Evolutionary conservation across 2,113 vertebrate species (phyloP).

Genomic region (Leptocoma aspasia): DNA sequence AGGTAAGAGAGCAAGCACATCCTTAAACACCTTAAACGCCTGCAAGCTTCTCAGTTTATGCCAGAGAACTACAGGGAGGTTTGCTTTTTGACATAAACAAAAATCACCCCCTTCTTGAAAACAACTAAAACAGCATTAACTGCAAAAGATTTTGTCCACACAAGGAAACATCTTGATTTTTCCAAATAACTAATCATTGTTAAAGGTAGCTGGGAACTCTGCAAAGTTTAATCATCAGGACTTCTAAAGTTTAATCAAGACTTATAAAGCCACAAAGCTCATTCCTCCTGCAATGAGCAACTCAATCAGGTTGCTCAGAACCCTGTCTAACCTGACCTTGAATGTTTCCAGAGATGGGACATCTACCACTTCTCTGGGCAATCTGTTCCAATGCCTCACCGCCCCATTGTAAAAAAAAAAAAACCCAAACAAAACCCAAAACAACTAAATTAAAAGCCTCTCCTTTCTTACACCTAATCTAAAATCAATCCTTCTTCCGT

Average conservation of each 20-base stretch:
- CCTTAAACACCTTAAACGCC: background rate
- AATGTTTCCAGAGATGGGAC: background rate
- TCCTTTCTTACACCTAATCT: background rate
- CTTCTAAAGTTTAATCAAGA: background rate
- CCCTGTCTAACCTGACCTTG: background rate
- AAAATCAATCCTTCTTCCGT: background rate
- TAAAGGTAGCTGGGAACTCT: background rate
- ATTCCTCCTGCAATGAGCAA: background rate
- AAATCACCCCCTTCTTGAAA: background rate
- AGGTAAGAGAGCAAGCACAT: background rate
- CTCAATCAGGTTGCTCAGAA: background rate
- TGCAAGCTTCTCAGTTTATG: background rate
- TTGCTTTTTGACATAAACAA: background rate
- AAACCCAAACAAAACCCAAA: background rate
- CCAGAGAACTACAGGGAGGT: background rate
- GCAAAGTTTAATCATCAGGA: background rate
- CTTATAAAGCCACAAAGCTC: background rate
- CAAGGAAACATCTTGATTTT: background rate
- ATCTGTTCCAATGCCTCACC: background rate
- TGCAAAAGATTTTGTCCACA: background rate
- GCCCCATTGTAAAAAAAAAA: rapidly evolving
- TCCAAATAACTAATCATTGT: background rate
- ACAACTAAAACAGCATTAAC: background rate
- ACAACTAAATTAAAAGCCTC: background rate
- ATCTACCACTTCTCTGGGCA: background rate